These are phyloP conservation scores for Melanotaenia nigrans DNA, from an alignment of 2,797 vertebrate species.

Conservation along the genomic window DNA sequence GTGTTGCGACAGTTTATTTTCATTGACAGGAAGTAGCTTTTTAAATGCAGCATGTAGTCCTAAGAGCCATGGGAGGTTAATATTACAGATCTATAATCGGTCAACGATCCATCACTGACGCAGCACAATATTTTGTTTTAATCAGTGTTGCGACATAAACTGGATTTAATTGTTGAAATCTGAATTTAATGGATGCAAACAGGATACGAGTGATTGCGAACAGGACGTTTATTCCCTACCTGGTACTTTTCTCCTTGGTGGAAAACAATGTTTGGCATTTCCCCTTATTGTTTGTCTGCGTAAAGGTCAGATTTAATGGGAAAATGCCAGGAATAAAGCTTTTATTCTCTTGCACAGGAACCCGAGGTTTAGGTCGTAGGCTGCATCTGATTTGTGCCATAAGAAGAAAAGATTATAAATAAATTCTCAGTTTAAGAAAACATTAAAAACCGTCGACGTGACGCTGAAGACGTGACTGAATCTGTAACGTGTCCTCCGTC, in stretches of 20 bases:
- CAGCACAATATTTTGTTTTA: constrained; percentile 11
- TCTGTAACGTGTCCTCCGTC: no score
- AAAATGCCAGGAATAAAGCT: constrained; percentile 11
- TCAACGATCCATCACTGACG: constrained; percentile 4
- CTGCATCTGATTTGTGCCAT: constrained; percentile 28
- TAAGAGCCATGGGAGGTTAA: neutral
- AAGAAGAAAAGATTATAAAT: neutral
- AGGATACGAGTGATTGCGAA: constrained; percentile 41
- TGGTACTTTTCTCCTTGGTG: constrained; percentile 27
- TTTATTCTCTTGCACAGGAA: constrained; percentile 25
- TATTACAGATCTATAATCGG: constrained; percentile 15
- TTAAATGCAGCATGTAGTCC: constrained; percentile 42
- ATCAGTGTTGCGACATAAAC: constrained; percentile 6
- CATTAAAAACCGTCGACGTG: neutral
- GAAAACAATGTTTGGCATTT: constrained; percentile 60
- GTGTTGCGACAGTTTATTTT: constrained; percentile 44
- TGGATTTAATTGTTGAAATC: constrained; percentile 10
- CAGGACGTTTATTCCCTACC: constrained; percentile 44
- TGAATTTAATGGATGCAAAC: constrained; percentile 16
- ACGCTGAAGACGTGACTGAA: neutral
- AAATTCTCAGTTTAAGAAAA: constrained; percentile 15
- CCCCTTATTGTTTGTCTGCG: constrained; percentile 53
- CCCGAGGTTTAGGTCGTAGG: neutral
- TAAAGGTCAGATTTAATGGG: constrained; percentile 23
- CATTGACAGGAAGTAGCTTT: constrained; percentile 46